Percentiles rank a stretch among this genome's conserved stretches.
phyloP scores from a whole-genome alignment of 2,797 vertebrate species.

The Australoheros facetus region DNA sequence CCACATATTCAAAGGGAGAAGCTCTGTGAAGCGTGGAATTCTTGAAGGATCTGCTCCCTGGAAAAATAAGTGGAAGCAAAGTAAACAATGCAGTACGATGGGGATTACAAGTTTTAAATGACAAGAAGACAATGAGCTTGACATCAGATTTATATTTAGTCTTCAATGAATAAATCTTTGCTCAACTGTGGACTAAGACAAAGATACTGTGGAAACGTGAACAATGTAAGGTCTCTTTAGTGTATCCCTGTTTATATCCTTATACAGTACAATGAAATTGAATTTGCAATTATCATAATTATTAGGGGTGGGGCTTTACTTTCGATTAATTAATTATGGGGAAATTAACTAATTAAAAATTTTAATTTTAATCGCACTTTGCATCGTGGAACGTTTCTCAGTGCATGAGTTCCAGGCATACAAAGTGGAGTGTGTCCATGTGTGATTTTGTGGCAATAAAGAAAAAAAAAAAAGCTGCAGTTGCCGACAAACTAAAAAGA shows the following conservation, averaged over 20 bases:
- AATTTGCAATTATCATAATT: neutral
- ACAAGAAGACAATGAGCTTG: constrained; percentile 61
- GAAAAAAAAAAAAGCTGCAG: no score
- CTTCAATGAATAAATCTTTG: constrained; percentile 47
- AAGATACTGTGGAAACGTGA: constrained; percentile 35
- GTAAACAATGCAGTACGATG: constrained; percentile 68
- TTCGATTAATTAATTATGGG: no score
- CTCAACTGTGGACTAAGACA: constrained; percentile 29
- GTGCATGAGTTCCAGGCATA: no score
- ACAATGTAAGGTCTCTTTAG: constrained; percentile 23
- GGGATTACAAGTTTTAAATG: constrained; percentile 76
- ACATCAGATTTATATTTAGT: constrained; percentile 57
- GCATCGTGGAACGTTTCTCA: no score
- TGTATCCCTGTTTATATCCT: accelerated
- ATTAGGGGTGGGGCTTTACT: no score
- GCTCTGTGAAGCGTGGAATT: constrained; percentile 70
- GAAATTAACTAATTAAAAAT: no score
- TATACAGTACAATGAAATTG: neutral
- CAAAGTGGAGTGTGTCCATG: no score
- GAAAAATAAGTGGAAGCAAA: constrained; percentile 64
- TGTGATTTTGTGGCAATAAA: no score
- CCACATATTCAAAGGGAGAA: constrained; percentile 74
- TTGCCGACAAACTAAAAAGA: no score
- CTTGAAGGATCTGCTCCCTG: constrained; percentile 67
- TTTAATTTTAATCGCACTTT: no score